A percentile compares a stretch with the other conserved stretches of the same genome.
phyloP scores from a whole-genome alignment of 2,113 vertebrate genomes.

The Micromys minutus region DNA sequence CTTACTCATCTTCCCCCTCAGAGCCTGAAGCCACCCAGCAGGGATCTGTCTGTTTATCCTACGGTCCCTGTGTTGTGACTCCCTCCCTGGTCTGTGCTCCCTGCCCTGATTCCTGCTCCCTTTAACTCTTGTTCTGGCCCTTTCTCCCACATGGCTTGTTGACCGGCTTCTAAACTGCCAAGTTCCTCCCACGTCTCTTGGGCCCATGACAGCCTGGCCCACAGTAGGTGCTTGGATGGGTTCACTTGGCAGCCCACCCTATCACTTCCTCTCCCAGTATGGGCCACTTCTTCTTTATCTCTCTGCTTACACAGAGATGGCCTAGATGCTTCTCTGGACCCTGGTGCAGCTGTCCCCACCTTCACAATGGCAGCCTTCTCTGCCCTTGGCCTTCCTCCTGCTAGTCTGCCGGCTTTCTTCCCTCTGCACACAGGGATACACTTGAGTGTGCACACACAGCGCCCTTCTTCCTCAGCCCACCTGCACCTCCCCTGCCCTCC shows the following conservation, averaged over 20 bases:
- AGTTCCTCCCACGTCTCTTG: accelerated
- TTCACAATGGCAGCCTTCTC: conserved; percentile 73
- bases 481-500: not conserved
- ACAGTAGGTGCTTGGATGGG: accelerated
- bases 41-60: not conserved
- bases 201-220: not conserved
- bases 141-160: not conserved
- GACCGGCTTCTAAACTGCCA: not conserved
- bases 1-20: not conserved
- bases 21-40: too few relatives aligned
- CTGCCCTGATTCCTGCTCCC: not conserved
- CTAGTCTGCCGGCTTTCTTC: not conserved
- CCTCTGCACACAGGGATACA: not conserved
- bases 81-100: accelerated
- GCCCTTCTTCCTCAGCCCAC: not conserved
- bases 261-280: not conserved
- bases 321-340: not conserved
- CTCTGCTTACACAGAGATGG: not conserved
- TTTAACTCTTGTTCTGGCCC: accelerated
- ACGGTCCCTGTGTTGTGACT: accelerated
- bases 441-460: not conserved
- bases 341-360: conserved; percentile 52
- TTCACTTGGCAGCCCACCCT: not conserved
- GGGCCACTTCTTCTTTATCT: not conserved
- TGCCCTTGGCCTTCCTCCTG: conserved; percentile 37